Evolutionary conservation across 2,888 invertebrate genomes (phyloP), one percentile per base, ranked within the genome.

Genomic region (Hemistola chrysoprasaria): DNA sequence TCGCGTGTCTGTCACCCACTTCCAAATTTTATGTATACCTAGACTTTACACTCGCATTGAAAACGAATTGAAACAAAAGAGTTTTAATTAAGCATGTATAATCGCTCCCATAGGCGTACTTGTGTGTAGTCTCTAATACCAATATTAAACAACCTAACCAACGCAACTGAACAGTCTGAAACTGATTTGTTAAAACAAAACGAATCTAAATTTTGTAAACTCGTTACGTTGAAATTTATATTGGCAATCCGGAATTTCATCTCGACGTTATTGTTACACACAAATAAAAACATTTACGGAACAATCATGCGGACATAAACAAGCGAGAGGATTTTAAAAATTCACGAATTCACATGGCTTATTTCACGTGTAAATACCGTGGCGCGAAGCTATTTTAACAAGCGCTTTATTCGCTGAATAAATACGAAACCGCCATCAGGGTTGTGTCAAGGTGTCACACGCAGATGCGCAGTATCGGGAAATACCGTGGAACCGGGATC

Each of bases 401-500:
- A 45, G 51, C 41, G 49, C 57, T 58, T 60, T 47, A 56, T 55
- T 48, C 34, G 38, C 29, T 40, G 57, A 54, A 52, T 56, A 60
- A 65, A 62, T 54, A 50, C 48, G 42, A 11, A 40, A 42, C 48
- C 48, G 36, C 31, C 46, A 36, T 52, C 53, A 54, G 46, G 47
- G 44, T 43, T 49, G 50, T 54, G 59, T 56, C 59, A 60, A 54
- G 52, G 36, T 59, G 66, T 63, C 63, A 62, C 33, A 37, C 16
- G 26, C 62, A 65, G 41, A 36, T 8, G n/a, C 16, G 6, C 22
- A 29, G 38, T 42, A 38, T 38, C 28, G 22, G 10, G 29, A 30
- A 48, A 29, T 26, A 34, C 33, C 22, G 28, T 16, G 6, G 7
- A 8, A 25, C 23, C n/a, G 9, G 25, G 16, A 25, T 31, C 29